Evolutionary conservation across 2,113 vertebrate genomes (phyloP).

Genomic region (Tringa solitaria): DNA sequence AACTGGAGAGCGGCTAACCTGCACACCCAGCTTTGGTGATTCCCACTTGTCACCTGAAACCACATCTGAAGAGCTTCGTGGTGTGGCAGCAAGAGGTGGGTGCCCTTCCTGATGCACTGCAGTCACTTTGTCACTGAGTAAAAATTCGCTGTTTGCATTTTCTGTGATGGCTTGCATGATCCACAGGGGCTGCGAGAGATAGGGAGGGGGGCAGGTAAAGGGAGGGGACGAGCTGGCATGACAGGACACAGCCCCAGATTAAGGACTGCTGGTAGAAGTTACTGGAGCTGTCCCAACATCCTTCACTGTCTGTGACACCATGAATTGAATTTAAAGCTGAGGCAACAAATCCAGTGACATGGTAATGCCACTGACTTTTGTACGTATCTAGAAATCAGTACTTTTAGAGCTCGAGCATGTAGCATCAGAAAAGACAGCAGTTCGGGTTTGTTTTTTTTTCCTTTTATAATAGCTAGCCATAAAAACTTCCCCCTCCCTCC

Average conservation of each 20-base stretch:
- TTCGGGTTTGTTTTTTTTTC: background rate
- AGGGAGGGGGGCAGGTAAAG: background rate
- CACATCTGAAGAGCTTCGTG: background rate
- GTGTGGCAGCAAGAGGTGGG: background rate
- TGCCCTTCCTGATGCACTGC: background rate
- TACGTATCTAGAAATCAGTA: background rate
- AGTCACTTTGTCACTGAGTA: background rate
- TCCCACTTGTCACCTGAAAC: background rate
- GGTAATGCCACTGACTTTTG: background rate
- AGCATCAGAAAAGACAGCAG: background rate
- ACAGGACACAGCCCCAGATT: background rate
- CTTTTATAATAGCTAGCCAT: background rate
- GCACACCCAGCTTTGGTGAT: background rate
- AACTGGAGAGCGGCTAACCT: background rate
- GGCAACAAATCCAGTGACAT: background rate
- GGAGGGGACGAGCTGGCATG: rapidly evolving
- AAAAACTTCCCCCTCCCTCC: background rate
- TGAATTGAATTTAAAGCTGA: background rate
- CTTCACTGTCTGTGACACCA: background rate
- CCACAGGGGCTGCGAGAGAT: background rate
- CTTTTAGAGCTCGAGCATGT: background rate
- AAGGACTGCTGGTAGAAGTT: background rate
- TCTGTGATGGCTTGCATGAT: background rate
- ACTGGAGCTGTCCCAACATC: background rate
- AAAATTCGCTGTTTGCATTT: background rate